Conservation (phyloP, 2,113 vertebrate genomes). For the Phoxinus phoxinus region DNA sequence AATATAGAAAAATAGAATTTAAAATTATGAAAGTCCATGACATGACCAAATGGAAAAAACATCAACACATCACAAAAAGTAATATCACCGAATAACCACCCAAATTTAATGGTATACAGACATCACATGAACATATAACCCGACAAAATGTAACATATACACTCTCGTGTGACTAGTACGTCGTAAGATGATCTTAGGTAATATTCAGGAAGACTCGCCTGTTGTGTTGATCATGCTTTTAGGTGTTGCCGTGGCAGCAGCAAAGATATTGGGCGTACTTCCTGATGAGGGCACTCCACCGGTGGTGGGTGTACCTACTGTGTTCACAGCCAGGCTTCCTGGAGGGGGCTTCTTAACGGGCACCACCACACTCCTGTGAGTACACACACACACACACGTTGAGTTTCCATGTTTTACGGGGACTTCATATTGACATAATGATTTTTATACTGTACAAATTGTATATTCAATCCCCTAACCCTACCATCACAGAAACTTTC, state of each 20-base stretch:
- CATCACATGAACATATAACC: neutral
- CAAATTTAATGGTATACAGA: neutral
- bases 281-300: slow-evolving; percentile 82
- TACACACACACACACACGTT: slow-evolving; percentile 1
- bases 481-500: too few species aligned
- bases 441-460: too few species aligned
- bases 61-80: neutral
- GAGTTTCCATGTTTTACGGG: neutral
- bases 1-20: neutral
- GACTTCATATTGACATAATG: neutral
- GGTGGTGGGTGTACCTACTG: slow-evolving; percentile 87
- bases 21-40: neutral
- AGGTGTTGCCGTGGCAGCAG: slow-evolving; percentile 92
- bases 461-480: too few species aligned
- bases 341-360: slow-evolving; percentile 96
- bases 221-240: slow-evolving; percentile 99
- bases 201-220: slow-evolving; percentile 62
- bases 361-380: slow-evolving; percentile 91
- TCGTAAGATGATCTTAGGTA: neutral
- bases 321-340: slow-evolving; percentile 93
- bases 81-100: neutral
- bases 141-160: too few species aligned
- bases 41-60: neutral
- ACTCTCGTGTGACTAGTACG: too few species aligned
- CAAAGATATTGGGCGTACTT: slow-evolving; percentile 95